Base-by-base conservation (phyloP, 2,113 vertebrate species). In the Spheniscus mendiculus region DNA sequence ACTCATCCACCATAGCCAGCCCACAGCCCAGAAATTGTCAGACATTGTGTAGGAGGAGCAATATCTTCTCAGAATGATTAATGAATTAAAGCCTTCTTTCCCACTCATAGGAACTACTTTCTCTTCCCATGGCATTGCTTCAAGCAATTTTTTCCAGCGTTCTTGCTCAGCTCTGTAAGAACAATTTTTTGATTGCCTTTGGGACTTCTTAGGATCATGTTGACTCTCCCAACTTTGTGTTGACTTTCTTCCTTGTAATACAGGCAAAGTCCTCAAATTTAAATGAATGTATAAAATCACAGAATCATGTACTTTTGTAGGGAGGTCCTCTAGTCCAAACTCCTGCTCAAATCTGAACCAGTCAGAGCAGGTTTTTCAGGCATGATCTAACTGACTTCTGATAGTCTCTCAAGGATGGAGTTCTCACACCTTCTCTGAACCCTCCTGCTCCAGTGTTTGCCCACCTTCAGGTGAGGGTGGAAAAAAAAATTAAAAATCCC, bases 271-370 rank as follows among this genome's bases (percentile, higher is more conserved):
- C 12, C 10, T 50, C 15, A 71, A 49, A 62, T 19, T 12, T 21
- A 42, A 36, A 45, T 50, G 3, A 59, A 44, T 12, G 2, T 29
- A n/a, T 25, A 42, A 76, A n/a, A 40, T 12, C 5, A 50, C 13
- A 42, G n/a, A 67, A n/a, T 32, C 4, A 8, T 38, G 4, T 59
- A 10, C 4, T 71, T 67, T 55, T 50, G 2, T 10, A 72, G 3
- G 10, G 10, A 44, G 1, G 2, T 25, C 7, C 1, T 63, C 9
- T 21, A 32, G 20, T 49, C 5, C 3, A 55, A 50, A 79, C 2
- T 74, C 34, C 11, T 44, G 3, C 15, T 50, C 11, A 45, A 36
- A 87, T 40, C 23, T 50, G n/a, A 58, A 17, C 12, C 2, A 40
- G 3, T 23, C 26, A 47, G 25, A 71, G 23, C 1, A 61, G 9